Evolutionary conservation across 2,113 vertebrate genomes (phyloP), one percentile per base, ranked within the genome.

Genomic region (Rhinolophus ferrumequinum): DNA sequence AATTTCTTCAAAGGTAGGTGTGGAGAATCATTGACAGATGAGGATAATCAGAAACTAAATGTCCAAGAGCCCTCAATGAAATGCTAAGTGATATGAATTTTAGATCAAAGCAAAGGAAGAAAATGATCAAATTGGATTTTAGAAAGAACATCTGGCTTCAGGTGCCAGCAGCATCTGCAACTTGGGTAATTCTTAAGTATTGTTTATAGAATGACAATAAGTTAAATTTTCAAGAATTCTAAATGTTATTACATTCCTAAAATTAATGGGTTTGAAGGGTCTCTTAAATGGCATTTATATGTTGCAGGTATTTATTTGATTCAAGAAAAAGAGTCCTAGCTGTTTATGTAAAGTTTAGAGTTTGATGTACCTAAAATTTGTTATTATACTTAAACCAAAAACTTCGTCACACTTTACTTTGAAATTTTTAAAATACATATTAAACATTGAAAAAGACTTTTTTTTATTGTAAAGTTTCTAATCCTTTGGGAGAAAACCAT

Each of bases 401-500:
- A 22, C 4, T 12, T 67, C 72, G 85, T 95, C 47, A 69, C 47
- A 50, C 47, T 50, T 50, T 13, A 50, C 47, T 50, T 50, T 50
- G 47, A 50, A 50, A 50, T 50, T 50, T 50, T 50, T 50, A 10
- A 50, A 50, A 50, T 50, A 11, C 12, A 50, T 50, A 50, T 50
- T 50, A 50, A 50, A 50, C 10, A 50, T 50, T 50, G 47, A 50
- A 12, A 50, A 50, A 60, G n/a, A 26, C 58, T 26, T 60, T 60
- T 60, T 62, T 62, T 5, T 50, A 12, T 50, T 50, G 14, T 72
- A 87, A 95, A 97, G 67, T 95, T 96, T 92, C 96, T 83, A 95
- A 90, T 11, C 12, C 84, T 58, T 1, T 33, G 60, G 60, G 47
- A 92, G 28, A 89, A 97, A 94, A 19, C 26, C 79, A 96, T 92